phyloP scores from a whole-genome alignment of 2,888 invertebrate species.

The Pristionchus japonicus region DNA sequence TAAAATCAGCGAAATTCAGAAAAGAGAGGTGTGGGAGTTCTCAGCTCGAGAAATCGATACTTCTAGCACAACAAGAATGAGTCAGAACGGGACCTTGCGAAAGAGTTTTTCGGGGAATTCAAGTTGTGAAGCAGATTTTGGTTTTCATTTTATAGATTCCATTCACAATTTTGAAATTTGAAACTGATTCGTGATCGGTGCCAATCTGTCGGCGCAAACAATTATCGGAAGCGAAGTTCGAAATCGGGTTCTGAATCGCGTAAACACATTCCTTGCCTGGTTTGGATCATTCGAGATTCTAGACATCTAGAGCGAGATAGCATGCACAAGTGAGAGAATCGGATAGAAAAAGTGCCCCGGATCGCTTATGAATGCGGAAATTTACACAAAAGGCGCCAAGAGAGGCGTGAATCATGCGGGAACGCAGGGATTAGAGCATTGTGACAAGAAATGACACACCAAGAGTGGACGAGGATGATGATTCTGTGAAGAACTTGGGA shows the following conservation, averaged over 20 bases:
- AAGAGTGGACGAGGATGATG: not conserved
- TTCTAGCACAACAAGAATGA: not conserved
- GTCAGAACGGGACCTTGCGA: constrained; percentile 22
- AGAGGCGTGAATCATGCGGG: not conserved
- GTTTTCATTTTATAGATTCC: not conserved
- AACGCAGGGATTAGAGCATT: not conserved
- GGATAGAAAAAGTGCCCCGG: too few species aligned
- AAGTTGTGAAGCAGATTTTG: too few species aligned
- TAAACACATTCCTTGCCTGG: too few species aligned
- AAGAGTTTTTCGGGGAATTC: not conserved
- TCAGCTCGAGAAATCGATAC: not conserved
- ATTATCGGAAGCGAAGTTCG: not conserved
- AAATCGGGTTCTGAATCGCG: not conserved
- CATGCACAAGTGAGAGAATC: too few species aligned
- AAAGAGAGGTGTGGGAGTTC: not conserved
- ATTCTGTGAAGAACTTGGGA: not conserved
- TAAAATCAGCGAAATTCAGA: not conserved
- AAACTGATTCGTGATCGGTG: too few species aligned
- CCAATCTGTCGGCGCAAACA: not conserved
- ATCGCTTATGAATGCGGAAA: constrained; percentile 8
- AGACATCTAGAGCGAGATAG: too few species aligned
- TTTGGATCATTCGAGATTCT: too few species aligned
- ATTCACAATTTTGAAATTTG: not conserved
- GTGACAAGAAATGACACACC: not conserved
- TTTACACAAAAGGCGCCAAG: not conserved